These are phyloP conservation scores for Atherix ibis DNA, from an alignment of 2,888 invertebrate genomes.

Conservation along the genomic window DNA sequence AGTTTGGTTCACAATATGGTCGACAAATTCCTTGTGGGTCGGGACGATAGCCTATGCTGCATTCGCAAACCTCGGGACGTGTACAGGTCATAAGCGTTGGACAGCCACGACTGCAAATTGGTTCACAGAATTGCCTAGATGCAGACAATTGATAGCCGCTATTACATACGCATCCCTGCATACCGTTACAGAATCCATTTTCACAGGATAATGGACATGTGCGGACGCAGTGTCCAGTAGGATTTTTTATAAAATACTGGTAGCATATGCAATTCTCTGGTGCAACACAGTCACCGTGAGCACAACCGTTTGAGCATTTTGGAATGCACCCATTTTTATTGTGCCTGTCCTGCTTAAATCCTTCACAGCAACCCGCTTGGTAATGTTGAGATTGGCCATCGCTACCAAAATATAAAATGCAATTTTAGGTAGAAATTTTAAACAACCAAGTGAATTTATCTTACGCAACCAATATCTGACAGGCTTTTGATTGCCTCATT, in stretches of 20 bases:
- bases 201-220: slow-evolving; percentile 35
- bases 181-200: slow-evolving; percentile 44
- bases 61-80: slow-evolving; percentile 30
- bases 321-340: slow-evolving; percentile 35
- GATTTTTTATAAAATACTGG: slow-evolving; percentile 24
- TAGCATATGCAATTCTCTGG: slow-evolving; percentile 25
- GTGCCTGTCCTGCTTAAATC: slow-evolving; percentile 44
- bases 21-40: slow-evolving; percentile 20
- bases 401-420: no score
- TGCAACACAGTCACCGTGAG: slow-evolving; percentile 22
- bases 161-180: slow-evolving; percentile 48
- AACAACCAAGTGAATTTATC: slow-evolving; percentile 33
- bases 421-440: no score
- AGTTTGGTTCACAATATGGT: slow-evolving; percentile 24
- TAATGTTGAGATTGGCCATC: slow-evolving; percentile 37
- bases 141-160: slow-evolving; percentile 41
- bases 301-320: slow-evolving; percentile 27
- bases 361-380: slow-evolving; percentile 44
- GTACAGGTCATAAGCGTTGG: slow-evolving; percentile 24
- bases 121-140: slow-evolving; percentile 43
- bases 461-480: neutral
- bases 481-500: no score
- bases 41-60: slow-evolving; percentile 30
- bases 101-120: slow-evolving; percentile 36
- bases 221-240: slow-evolving; percentile 24